These are phyloP conservation scores for Mystacides longicornis DNA, from an alignment of 2,888 invertebrate species.

Conservation along the genomic window DNA sequence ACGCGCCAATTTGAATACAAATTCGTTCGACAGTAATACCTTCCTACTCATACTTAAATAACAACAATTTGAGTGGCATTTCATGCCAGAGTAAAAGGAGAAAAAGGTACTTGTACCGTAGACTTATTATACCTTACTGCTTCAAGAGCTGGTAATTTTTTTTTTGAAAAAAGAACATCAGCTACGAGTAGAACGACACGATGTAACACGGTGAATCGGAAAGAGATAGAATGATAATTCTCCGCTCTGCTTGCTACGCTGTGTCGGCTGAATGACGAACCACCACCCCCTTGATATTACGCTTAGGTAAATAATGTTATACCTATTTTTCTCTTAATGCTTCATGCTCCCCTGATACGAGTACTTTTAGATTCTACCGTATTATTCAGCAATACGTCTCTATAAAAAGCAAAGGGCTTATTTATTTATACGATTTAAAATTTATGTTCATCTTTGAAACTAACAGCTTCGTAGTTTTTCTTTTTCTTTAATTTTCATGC, in stretches of 20 bases:
- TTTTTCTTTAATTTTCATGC: too few relatives aligned
- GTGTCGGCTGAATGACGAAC: not conserved
- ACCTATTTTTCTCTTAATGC: conserved; percentile 9
- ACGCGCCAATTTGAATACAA: conserved; percentile 1
- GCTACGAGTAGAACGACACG: too few relatives aligned
- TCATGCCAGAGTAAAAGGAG: conserved; percentile 6
- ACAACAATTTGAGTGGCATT: conserved; percentile 4
- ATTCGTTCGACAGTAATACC: conserved; percentile 1
- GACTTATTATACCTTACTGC: not conserved
- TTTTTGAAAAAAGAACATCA: too few relatives aligned
- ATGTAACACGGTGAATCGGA: not conserved
- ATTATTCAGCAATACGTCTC: too few relatives aligned
- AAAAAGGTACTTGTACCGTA: not conserved
- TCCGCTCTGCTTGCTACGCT: not conserved
- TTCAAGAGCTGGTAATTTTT: too few relatives aligned
- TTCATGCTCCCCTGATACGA: conserved; percentile 8
- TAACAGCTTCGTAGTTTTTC: too few relatives aligned
- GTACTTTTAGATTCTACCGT: too few relatives aligned
- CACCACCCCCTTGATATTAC: conserved; percentile 5
- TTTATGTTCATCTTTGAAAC: too few relatives aligned
- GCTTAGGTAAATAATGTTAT: not conserved
- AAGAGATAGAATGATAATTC: not conserved
- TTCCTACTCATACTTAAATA: not conserved
- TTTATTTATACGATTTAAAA: too few relatives aligned
- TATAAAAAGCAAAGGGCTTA: too few relatives aligned